Evolutionary conservation across 2,113 vertebrate species (phyloP).

Genomic region (Sebastes schlegelii): DNA sequence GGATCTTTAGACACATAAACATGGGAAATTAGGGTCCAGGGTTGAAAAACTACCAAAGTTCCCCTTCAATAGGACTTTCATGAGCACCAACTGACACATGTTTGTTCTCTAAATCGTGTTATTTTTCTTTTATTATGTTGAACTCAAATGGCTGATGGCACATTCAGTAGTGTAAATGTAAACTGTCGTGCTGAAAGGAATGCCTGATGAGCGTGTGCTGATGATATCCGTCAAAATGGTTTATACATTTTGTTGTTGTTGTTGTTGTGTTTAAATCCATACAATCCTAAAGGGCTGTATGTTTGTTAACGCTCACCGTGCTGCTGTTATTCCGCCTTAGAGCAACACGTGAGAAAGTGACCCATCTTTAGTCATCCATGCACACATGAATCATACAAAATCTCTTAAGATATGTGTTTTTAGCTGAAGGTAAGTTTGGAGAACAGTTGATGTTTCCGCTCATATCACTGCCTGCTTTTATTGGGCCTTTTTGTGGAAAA

Average conservation of each 20-base stretch:
- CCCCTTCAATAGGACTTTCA: no score
- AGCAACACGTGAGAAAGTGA: slow-evolving; percentile 30
- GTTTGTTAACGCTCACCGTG: slow-evolving; percentile 42
- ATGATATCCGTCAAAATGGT: not conserved
- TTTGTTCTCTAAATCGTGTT: not conserved
- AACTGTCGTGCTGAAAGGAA: not conserved
- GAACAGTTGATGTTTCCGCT: slow-evolving; percentile 17
- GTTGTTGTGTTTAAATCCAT: slow-evolving; percentile 18
- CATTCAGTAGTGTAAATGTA: slow-evolving; percentile 7
- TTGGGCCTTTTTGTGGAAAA: not conserved
- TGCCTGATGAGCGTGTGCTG: not conserved
- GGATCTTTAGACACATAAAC: no score
- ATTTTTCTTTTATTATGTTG: not conserved
- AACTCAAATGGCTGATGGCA: slow-evolving; percentile 14
- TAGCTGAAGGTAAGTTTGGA: slow-evolving; percentile 79
- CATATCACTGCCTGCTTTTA: slow-evolving; percentile 43
- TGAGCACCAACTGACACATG: not conserved
- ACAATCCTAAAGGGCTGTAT: slow-evolving; percentile 74
- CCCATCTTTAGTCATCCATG: slow-evolving; percentile 22
- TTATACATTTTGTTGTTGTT: not conserved
- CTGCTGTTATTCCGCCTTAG: slow-evolving; percentile 34
- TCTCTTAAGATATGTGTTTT: slow-evolving; percentile 32
- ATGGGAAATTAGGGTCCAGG: no score
- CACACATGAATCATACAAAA: slow-evolving; percentile 5
- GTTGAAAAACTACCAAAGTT: no score